Evolutionary conservation across 2,797 vertebrate genomes (phyloP).

Genomic region (Saxicola maurus): DNA sequence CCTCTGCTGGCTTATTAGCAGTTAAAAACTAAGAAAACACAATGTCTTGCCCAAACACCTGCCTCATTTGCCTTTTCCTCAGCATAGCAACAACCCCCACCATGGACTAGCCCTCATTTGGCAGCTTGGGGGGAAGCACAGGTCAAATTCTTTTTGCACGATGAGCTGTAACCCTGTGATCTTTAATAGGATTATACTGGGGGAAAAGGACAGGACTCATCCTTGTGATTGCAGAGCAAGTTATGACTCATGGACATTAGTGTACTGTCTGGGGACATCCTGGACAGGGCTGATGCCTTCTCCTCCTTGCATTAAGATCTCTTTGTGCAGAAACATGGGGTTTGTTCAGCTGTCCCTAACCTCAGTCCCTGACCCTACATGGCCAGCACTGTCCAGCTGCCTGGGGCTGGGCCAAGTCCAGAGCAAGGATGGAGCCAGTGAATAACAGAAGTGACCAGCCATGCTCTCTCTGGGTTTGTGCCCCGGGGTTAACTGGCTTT

Average conservation of each 20-base stretch:
- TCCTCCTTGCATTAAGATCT: not conserved
- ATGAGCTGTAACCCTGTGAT: conserved; percentile 22
- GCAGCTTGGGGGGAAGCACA: not conserved
- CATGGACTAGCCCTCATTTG: not conserved
- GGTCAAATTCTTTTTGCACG: conserved; percentile 42
- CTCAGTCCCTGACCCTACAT: not conserved
- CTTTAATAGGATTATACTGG: conserved; percentile 31
- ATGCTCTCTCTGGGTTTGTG: not conserved
- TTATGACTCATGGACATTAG: conserved; percentile 5
- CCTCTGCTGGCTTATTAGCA: not conserved
- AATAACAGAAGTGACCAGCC: not conserved
- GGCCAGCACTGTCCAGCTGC: not conserved
- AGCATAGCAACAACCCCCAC: not conserved
- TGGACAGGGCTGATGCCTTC: not conserved
- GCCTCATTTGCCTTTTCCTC: conserved; percentile 4
- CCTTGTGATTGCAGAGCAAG: not conserved
- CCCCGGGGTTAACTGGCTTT: not conserved
- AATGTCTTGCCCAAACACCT: conserved; percentile 8
- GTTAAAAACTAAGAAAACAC: conserved; percentile 15
- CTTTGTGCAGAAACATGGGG: not conserved
- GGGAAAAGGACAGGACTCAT: not conserved
- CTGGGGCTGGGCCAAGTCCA: not conserved
- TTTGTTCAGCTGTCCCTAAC: conserved; percentile 16
- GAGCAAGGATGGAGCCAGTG: not conserved
- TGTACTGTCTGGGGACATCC: conserved; percentile 3